phyloP scores from a whole-genome alignment of 23 tunicate genomes.

The Oikopleura albicans region DNA sequence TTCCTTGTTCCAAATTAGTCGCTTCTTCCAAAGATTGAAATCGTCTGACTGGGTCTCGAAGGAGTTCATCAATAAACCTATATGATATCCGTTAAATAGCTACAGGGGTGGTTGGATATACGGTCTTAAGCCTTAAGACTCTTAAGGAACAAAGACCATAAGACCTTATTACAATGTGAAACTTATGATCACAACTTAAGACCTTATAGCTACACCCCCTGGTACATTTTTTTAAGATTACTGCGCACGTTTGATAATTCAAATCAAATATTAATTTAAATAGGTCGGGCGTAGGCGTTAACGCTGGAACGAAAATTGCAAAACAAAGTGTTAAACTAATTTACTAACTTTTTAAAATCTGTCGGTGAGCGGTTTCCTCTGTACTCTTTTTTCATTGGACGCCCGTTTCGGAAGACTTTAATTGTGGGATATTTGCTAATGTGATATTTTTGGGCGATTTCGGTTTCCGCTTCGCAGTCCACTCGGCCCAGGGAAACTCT shows the following conservation, averaged over 20 bases:
- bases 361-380: neutral
- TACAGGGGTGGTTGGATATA: no score
- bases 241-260: no score
- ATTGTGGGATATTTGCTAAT: slow-evolving; percentile 30
- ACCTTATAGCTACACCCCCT: no score
- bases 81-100: no score
- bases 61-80: neutral
- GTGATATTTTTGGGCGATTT: slow-evolving; percentile 23
- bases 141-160: no score
- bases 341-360: neutral
- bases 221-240: no score
- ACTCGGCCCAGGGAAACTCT: neutral
- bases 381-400: neutral
- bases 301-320: no score
- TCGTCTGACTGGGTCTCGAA: neutral
- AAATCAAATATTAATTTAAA: no score
- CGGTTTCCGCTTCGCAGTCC: neutral
- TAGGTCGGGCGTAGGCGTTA: no score
- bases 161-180: no score
- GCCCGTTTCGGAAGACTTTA: neutral
- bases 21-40: neutral
- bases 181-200: no score
- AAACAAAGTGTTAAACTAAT: neutral
- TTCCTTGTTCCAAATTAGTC: neutral
- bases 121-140: no score